Evolutionary conservation across 2,888 invertebrate species (phyloP).

Genomic region (Leptinotarsa tumamoca): DNA sequence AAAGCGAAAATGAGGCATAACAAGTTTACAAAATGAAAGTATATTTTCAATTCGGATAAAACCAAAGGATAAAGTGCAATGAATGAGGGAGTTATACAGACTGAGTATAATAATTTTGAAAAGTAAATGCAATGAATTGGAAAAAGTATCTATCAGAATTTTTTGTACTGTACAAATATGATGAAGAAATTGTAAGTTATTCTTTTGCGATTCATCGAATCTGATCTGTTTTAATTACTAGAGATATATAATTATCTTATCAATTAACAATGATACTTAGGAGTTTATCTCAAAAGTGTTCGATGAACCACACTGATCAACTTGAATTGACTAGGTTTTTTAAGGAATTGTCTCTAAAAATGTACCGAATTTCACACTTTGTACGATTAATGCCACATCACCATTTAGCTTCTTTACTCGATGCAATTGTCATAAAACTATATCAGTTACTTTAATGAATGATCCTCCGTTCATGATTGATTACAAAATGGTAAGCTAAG

Average conservation of each 20-base stretch:
- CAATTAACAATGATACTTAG: not conserved
- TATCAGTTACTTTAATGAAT: too few relatives aligned
- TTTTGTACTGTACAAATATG: not conserved
- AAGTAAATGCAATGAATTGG: too few relatives aligned
- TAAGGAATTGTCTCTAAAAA: too few relatives aligned
- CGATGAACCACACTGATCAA: too few relatives aligned
- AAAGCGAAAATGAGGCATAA: conserved; percentile 13
- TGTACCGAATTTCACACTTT: too few relatives aligned
- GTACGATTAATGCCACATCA: too few relatives aligned
- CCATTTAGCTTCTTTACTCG: too few relatives aligned
- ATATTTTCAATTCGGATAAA: not conserved
- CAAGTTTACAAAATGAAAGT: not conserved
- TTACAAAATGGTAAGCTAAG: not conserved
- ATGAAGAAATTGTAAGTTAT: too few relatives aligned
- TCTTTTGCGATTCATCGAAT: not conserved
- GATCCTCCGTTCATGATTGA: not conserved
- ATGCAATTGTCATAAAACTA: too few relatives aligned
- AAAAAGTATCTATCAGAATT: not conserved
- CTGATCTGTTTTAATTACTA: not conserved
- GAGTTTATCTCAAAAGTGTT: too few relatives aligned
- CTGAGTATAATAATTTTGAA: too few relatives aligned
- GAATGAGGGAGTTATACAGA: not conserved
- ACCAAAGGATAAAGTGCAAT: not conserved
- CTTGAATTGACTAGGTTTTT: too few relatives aligned
- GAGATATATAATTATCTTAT: not conserved